Percentiles rank a stretch among this genome's conserved stretches.
Conservation (phyloP, 2,888 invertebrate species). For the Anaspis maculata region DNA sequence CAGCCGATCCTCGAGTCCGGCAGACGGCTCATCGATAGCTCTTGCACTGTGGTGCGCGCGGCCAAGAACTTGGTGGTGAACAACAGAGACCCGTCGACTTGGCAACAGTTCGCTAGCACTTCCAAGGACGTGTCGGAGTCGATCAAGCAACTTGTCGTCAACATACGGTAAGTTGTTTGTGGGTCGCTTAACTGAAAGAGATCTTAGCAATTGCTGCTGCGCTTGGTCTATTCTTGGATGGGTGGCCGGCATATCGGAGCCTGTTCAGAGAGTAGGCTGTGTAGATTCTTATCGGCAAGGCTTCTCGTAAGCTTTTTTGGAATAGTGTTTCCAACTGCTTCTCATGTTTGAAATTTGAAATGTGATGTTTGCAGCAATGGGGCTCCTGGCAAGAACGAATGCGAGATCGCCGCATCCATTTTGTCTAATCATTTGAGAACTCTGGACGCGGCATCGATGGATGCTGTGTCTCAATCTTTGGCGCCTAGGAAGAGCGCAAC, state of each 20-base stretch:
- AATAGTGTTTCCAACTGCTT: neutral
- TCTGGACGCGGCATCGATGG: conserved; percentile 79
- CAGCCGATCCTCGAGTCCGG: conserved; percentile 84
- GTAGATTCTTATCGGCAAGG: no score
- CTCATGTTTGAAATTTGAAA: neutral
- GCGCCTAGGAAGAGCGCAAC: conserved; percentile 32
- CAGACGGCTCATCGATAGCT: conserved; percentile 68
- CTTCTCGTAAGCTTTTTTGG: no score
- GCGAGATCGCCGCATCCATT: conserved; percentile 73
- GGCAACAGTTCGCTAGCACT: conserved; percentile 89
- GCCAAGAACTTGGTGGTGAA: conserved; percentile 83
- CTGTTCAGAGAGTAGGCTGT: no score
- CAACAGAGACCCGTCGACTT: conserved; percentile 85
- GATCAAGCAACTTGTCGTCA: conserved; percentile 87
- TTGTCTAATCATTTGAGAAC: conserved; percentile 68
- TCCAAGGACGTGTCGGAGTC: conserved; percentile 95
- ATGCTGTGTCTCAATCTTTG: conserved; percentile 55
- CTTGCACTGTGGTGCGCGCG: conserved; percentile 81
- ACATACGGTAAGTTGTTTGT: conserved; percentile 57
- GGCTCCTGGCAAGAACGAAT: conserved; percentile 93
- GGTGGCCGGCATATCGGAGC: no score
- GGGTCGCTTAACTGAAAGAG: neutral
- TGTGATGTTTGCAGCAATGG: conserved; percentile 58
- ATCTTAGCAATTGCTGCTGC: no score
- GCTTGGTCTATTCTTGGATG: no score